These are phyloP conservation scores for Neoitamus cyanurus DNA, from an alignment of 2,888 invertebrate genomes.

Conservation along the genomic window DNA sequence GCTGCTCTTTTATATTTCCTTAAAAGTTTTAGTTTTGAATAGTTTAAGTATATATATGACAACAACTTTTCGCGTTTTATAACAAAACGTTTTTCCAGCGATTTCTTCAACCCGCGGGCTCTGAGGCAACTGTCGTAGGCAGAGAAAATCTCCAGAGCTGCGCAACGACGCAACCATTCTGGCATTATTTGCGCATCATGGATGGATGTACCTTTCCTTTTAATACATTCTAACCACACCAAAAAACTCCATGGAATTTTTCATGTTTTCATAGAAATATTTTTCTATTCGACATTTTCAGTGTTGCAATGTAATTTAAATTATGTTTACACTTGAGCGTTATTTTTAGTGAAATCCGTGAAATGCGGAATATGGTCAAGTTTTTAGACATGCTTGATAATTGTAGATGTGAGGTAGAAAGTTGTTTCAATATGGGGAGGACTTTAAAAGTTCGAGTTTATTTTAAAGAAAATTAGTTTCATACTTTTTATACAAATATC, in stretches of 20 bases:
- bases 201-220: not conserved
- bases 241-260: not conserved
- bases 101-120: slow-evolving; percentile 68
- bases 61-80: slow-evolving; percentile 48
- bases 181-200: slow-evolving; percentile 23
- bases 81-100: slow-evolving; percentile 65
- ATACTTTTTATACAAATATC: no score
- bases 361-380: no score
- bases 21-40: slow-evolving; percentile 6
- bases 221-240: not conserved
- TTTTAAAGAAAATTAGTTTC: no score
- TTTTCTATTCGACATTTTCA: not conserved
- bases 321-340: not conserved
- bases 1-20: not conserved
- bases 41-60: slow-evolving; percentile 26
- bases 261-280: not conserved
- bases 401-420: no score
- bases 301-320: not conserved
- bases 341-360: no score
- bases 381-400: no score
- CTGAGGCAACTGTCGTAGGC: slow-evolving; percentile 66
- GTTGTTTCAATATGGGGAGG: no score
- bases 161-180: slow-evolving; percentile 47
- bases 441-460: no score
- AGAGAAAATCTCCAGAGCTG: slow-evolving; percentile 53